phyloP scores from a whole-genome alignment of 2,888 invertebrate genomes.

The Drosophila phalerata region DNA sequence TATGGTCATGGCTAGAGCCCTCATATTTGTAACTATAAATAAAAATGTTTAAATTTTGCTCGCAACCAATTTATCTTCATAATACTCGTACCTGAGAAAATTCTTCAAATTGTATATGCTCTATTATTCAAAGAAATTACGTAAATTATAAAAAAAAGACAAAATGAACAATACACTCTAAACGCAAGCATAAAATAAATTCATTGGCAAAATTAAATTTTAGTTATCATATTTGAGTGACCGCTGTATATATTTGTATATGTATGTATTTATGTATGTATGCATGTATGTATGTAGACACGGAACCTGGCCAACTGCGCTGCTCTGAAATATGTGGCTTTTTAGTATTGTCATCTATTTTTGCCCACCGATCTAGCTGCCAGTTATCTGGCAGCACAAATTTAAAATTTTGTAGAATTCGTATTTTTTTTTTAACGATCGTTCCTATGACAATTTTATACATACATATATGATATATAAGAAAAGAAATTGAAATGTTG shows the following conservation, averaged over 20 bases:
- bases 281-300: neutral
- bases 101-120: constrained; percentile 5
- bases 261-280: neutral
- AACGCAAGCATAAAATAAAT: constrained; percentile 4
- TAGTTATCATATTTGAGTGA: constrained; percentile 9
- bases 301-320: constrained; percentile 14
- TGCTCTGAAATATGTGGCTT: constrained; percentile 7
- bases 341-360: constrained; percentile 22
- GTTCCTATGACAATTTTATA: constrained; percentile 7
- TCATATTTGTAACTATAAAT: constrained; percentile 20
- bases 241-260: constrained; percentile 1
- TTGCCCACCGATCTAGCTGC: constrained; percentile 12
- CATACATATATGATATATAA: neutral
- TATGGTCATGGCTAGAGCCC: constrained; percentile 13
- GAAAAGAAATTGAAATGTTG: neutral
- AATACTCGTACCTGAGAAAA: constrained; percentile 8
- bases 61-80: neutral
- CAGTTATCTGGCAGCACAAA: constrained; percentile 10
- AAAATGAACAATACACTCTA: constrained; percentile 1
- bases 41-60: constrained; percentile 15
- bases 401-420: constrained; percentile 2
- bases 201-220: constrained; percentile 2
- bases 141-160: constrained; percentile 9
- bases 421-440: constrained; percentile 5
- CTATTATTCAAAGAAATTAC: constrained; percentile 22